Base-by-base conservation (phyloP, 2,797 vertebrate species). In the Neostethus bicornis region DNA sequence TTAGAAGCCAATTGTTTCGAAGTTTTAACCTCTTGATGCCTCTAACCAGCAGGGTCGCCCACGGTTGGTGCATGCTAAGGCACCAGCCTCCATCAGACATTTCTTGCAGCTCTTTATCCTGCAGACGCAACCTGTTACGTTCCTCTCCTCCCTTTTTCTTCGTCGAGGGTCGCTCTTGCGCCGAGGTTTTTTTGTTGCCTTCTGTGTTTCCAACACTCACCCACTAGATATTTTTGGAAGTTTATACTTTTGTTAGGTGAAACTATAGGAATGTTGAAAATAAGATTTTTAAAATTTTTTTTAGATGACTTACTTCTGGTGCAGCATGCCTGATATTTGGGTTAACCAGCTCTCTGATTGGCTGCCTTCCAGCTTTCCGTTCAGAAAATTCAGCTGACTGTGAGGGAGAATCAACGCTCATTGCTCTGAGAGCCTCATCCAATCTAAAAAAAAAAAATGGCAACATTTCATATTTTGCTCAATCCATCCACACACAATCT, bases 41-140 rank as follows among this genome's bases (percentile, higher is more conserved):
- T 75, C 81, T 92, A 38, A 95, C 72, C 8, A 99, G 93, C 47
- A 99, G 85, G 1, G 96, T 95, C 49, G 97, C 97, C 97, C 97
- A 99, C 0, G 97, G 97, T 32, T 98, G 97, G 88, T 99, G 97
- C 93, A 99, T 90, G 86, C 96, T 98, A 66, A 99, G 94, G 80
- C 97, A 98, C 95, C 93, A 95, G 54, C 97, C 97, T 0, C 90
- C 92, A 8, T 99, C 97, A 0, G 94, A 90, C 73, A 98, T 96
- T 89, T 98, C 96, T 76, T 96, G 96, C 77, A 99, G 86, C 85
- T 99, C 96, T 44, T 92, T 90, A 70, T 99, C 97, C 85, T 99
- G 97, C 25, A 99, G 92, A 13, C 97, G 83, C 71, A 99, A 57
- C 28, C 89, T 87, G 59, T 51, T 87, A 2, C 95, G 90, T 37